Conservation (phyloP, 2,888 invertebrate genomes). For the Calliphora vomitoria region DNA sequence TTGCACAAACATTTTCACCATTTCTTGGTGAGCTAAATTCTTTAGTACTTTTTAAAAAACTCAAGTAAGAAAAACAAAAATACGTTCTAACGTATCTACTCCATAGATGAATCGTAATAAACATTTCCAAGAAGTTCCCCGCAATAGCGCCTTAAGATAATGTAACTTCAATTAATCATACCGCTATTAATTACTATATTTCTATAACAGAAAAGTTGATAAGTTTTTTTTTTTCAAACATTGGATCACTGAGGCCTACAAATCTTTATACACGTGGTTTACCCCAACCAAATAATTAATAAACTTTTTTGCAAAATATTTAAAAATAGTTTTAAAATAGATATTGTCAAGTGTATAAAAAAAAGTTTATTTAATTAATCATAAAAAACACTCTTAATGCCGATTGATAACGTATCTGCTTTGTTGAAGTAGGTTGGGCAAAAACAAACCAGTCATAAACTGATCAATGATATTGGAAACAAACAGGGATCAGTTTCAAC, state of each 20-base stretch:
- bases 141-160: too few species aligned
- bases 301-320: neutral
- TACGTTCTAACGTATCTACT: too few species aligned
- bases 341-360: neutral
- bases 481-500: neutral
- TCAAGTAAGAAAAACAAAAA: too few species aligned
- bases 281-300: neutral
- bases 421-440: slow-evolving; percentile 1
- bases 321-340: neutral
- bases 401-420: neutral
- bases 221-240: too few species aligned
- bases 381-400: neutral
- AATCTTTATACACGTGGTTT: neutral
- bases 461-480: neutral
- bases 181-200: too few species aligned
- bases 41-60: too few species aligned
- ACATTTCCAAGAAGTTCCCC: too few species aligned
- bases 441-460: neutral
- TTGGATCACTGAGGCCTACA: neutral
- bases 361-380: neutral
- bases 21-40: too few species aligned
- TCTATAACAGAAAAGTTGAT: too few species aligned
- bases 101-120: too few species aligned
- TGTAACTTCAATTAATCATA: too few species aligned
- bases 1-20: too few species aligned